Evolutionary conservation across 2,888 invertebrate genomes (phyloP), one percentile per base, ranked within the genome.

Genomic region (Acleris emargana): DNA sequence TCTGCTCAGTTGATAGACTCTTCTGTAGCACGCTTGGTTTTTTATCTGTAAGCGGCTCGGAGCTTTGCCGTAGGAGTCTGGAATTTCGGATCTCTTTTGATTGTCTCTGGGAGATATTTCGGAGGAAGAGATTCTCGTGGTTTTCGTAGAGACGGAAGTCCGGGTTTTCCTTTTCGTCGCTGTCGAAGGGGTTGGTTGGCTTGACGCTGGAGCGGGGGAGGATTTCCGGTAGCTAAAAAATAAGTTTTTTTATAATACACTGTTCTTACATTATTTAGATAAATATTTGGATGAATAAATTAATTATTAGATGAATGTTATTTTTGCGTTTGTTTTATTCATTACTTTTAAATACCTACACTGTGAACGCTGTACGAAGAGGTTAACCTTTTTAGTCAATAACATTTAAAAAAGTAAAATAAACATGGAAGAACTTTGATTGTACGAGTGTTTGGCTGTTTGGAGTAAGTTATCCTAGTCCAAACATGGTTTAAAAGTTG

Each of bases 71-170:
- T 0, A 87, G 63, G 0, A 93, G 77, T 0, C 91, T 71, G 0
- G 89, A 88, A 58, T 83, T 87, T 0, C 91, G 69, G 2, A 81
- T n/a, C 52, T 92, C 92, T 69, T 89, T 90, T 0, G 89, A 87
- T 18, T 92, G 91, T 0, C 91, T 76, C 6, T 79, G 92, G 0
- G 91, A 93, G 0, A 89, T 86, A 72, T 85, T 93, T 55, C 86
- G 82, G 5, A 87, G 83, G 80, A 86, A 92, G 1, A 87, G 71
- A 66, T 93, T 90, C 59, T 91, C 89, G 80, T 91, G 88, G 77
- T 93, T 88, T 69, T 91, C 90, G 77, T 91, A 91, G 0, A 91
- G 75, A 0, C 88, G 81, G 5, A 81, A 76, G 28, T 91, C 87
- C 55, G 73, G 55, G 62, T 83, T 72, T 54, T 75, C 68, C 28